Evolutionary conservation across 2,797 vertebrate genomes (phyloP), one percentile per base, ranked within the genome.

Genomic region (Adelosebastes latens): DNA sequence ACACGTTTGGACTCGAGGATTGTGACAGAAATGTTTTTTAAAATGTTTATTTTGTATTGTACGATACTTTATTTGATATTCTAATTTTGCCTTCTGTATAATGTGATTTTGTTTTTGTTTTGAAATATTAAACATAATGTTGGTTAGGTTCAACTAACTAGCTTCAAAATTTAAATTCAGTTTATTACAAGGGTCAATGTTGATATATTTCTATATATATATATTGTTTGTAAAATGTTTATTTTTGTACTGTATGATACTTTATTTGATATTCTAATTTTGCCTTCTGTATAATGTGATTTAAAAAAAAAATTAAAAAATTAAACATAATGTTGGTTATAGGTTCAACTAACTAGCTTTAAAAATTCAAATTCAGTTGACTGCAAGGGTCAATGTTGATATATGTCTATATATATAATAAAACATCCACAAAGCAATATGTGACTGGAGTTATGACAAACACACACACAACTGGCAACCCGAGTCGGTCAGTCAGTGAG

Each of bases 391-490:
- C 0, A 18, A 5, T 56, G 25, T 60, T 72, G 1, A 59, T 62
- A 13, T 5, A 22, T 42, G 4, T 20, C 3, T 1, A 52, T 31
- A 12, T 2, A 8, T 27, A 25, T 24, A 60, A 58, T 16, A 32
- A 64, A 63, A 52, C 16, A 14, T 1, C 9, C 16, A 13, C 5
- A 36, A 18, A 20, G 4, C 60, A 52, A 0, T 46, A 22, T 14
- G 3, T 39, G 10, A 8, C 2, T 27, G 2, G 4, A 32, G 8
- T 49, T 18, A 27, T 32, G 68, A 46, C 25, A 52, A 58, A 66
- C 42, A 20, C 34, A 20, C 34, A 34, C 78, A 42, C 7, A 93
- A 78, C 90, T 92, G 91, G 92, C 89, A 92, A 91, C 89, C 87
- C 79, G 0, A 25, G 25, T 59, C 53, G 60, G 83, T 82, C 71